Percentiles rank a stretch among this genome's conserved stretches.
Conservation (phyloP, 1,140 invertebrate genomes). For the Aphelenchoides besseyi region DNA sequence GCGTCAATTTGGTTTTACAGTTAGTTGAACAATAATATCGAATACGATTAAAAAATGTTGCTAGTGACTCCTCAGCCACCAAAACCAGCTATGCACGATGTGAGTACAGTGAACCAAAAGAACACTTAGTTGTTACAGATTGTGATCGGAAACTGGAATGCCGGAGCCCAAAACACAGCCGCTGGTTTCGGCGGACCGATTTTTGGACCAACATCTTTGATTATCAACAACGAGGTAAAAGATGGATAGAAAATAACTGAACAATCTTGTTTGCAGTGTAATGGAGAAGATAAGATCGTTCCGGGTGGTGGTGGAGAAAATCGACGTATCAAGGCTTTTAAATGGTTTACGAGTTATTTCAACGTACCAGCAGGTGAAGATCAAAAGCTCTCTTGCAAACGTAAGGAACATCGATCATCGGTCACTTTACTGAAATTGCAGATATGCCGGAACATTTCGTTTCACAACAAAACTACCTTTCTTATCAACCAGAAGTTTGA, state of each 20-base stretch:
- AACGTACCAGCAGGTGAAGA: constrained; percentile 44
- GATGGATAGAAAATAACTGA: too few species aligned
- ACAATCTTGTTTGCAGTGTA: too few species aligned
- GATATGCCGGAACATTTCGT: constrained; percentile 55
- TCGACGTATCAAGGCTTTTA: constrained; percentile 60
- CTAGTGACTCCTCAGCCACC: constrained; percentile 63
- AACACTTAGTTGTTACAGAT: too few species aligned
- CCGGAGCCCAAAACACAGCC: constrained; percentile 48
- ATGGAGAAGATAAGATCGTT: constrained; percentile 49
- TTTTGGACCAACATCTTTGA: constrained; percentile 59
- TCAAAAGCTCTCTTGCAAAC: constrained; percentile 53
- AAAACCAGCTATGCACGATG: constrained; percentile 61
- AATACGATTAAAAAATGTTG: constrained; percentile 42
- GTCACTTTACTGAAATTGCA: constrained; percentile 16
- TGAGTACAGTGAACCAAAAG: too few species aligned
- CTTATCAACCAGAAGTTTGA: constrained; percentile 60
- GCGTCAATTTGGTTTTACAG: constrained; percentile 34
- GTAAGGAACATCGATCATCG: constrained; percentile 26
- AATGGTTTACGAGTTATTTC: constrained; percentile 59
- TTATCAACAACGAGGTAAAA: constrained; percentile 60
- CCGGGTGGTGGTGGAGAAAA: constrained; percentile 58
- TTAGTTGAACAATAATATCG: too few species aligned
- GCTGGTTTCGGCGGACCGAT: constrained; percentile 55
- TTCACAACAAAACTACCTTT: constrained; percentile 45
- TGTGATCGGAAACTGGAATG: constrained; percentile 56